A percentile compares a stretch with the other conserved stretches of the same genome.
phyloP scores from a whole-genome alignment of 2,888 invertebrate species.

The Tetranychus piercei region DNA sequence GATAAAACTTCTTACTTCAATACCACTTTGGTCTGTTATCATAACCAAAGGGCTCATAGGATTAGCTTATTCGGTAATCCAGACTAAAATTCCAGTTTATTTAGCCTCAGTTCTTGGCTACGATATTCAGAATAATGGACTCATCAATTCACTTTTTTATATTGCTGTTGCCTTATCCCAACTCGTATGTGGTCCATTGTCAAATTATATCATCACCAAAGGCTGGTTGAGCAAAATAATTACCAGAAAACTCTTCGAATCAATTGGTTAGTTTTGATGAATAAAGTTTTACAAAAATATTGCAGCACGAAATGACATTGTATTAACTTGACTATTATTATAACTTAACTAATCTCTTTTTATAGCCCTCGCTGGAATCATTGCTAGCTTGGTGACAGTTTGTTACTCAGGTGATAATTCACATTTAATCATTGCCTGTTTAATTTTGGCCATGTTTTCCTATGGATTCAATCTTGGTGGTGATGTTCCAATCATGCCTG shows the following conservation, averaged over 20 bases:
- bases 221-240: not conserved
- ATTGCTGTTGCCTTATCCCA: not conserved
- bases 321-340: not conserved
- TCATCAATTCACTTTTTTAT: not conserved
- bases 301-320: too few relatives aligned
- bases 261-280: not conserved
- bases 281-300: not conserved
- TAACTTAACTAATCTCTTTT: not conserved
- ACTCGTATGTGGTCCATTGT: not conserved
- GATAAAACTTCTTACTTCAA: not conserved
- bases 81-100: not conserved
- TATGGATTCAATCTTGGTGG: constrained; percentile 19
- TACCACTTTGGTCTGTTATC: not conserved
- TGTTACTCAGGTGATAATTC: not conserved
- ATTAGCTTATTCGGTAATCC: not conserved
- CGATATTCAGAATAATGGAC: not conserved
- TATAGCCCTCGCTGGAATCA: not conserved
- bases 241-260: not conserved
- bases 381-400: not conserved
- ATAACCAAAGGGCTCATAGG: not conserved
- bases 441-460: constrained; percentile 13
- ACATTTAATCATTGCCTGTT: not conserved
- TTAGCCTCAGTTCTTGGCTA: not conserved
- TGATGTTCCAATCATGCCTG: constrained; percentile 18
- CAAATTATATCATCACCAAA: not conserved